Percentiles rank a stretch among this genome's conserved stretches.
Conservation (phyloP, 2,797 vertebrate genomes). For the Anas bernieri region DNA sequence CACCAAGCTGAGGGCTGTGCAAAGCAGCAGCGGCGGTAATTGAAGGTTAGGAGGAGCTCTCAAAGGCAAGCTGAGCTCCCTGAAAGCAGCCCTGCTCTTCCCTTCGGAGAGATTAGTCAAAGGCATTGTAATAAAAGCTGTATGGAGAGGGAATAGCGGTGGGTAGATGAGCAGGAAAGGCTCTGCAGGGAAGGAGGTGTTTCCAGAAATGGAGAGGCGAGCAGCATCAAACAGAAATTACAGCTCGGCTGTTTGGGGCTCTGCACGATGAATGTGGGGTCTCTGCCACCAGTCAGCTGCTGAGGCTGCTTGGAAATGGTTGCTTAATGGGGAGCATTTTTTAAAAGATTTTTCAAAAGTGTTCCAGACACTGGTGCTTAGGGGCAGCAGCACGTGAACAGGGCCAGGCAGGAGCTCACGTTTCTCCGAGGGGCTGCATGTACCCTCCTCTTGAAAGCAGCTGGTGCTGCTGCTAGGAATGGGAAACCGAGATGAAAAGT, state of each 20-base stretch:
- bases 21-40: background rate
- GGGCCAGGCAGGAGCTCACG: background rate
- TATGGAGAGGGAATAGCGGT: background rate
- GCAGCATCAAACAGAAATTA: background rate
- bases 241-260: fast-evolving
- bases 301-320: background rate
- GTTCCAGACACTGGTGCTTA: background rate
- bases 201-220: background rate
- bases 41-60: background rate
- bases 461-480: background rate
- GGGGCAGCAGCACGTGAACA: background rate
- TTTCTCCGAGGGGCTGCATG: background rate
- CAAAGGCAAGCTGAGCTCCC: background rate
- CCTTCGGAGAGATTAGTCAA: background rate
- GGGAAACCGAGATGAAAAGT: background rate
- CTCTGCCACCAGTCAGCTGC: background rate
- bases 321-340: background rate
- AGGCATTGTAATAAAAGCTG: background rate
- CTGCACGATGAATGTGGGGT: fast-evolving
- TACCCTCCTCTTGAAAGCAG: background rate
- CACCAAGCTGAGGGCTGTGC: background rate
- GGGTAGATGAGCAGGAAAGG: background rate
- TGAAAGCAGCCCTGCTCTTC: background rate
- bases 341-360: background rate
- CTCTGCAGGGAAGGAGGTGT: background rate